Evolutionary conservation across 2,888 invertebrate species (phyloP), one percentile per base, ranked within the genome.

Genomic region (Colostygia pectinataria): DNA sequence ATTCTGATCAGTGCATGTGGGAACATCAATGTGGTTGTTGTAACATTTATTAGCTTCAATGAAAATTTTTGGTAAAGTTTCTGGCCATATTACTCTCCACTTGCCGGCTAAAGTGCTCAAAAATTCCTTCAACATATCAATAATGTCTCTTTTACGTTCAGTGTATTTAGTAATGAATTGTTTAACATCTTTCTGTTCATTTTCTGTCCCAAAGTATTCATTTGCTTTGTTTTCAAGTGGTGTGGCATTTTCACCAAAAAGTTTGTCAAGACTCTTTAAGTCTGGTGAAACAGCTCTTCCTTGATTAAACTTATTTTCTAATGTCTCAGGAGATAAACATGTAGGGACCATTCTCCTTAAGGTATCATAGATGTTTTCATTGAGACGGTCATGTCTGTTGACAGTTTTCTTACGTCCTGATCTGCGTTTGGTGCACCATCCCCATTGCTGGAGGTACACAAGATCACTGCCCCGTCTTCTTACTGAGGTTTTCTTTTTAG

Each of bases 371-470:
- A 94, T 91, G 25, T 93, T 93, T 58, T 93, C 92, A 74, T 92
- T 92, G 61, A 88, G 80, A 54, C 90, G 91, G 24, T 90, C 90
- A 69, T 93, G 92, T 48, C 91, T 89, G 59, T 91, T 91, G 40
- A 84, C 87, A 3, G 91, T 74, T 71, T 88, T 90, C 46, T 89
- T 91, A n/a, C 88, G 71, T 0, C 82, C 81, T 7, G 91, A 90
- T 53, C 91, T 89, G 12, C 92, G 72, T 61, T 91, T 93, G 41
- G 91, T 83, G 62, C 95, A 95, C 94, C 95, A 95, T 39, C 94
- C 94, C 95, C 95, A 95, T 61, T 94, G 94, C 63, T 95, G 93
- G 13, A 96, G 77, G 61, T 93, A 93, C 37, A 93, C 93, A 8
- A 95, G 81, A 20, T 94, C 93, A 77, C 94, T 95, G 27, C 95